Conservation (phyloP, 2,113 vertebrate genomes). For the Chloropsis cyanopogon region DNA sequence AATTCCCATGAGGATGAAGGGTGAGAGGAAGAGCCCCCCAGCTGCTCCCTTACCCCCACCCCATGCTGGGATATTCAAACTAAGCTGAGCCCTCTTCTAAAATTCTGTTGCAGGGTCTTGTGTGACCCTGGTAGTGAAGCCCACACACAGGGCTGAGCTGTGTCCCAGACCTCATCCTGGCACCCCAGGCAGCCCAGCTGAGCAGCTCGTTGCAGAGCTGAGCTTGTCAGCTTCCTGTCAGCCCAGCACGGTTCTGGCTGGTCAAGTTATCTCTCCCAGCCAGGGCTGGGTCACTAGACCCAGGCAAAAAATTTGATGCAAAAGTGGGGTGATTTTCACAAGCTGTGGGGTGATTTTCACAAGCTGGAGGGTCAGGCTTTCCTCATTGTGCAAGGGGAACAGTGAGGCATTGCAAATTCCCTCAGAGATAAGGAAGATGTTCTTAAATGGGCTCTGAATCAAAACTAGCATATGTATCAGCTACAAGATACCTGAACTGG, state of each 20-base stretch:
- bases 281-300: background rate
- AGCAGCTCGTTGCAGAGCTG: background rate
- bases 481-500: background rate
- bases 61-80: background rate
- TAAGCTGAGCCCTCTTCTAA: background rate
- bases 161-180: background rate
- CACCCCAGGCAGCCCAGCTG: background rate
- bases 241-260: background rate
- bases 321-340: background rate
- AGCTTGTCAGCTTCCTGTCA: background rate
- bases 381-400: background rate
- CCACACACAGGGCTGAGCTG: background rate
- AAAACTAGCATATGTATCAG: background rate
- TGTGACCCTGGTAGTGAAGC: background rate
- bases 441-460: background rate
- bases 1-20: conserved; percentile 14
- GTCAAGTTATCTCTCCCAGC: background rate
- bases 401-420: background rate
- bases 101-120: background rate
- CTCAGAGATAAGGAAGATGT: background rate
- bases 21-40: background rate
- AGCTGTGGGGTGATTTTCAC: background rate
- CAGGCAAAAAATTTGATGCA: background rate
- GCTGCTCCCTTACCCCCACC: background rate
- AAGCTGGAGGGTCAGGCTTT: background rate